These are phyloP conservation scores for Bos indicus DNA, from an alignment of 2,113 vertebrate species.

Conservation along the genomic window DNA sequence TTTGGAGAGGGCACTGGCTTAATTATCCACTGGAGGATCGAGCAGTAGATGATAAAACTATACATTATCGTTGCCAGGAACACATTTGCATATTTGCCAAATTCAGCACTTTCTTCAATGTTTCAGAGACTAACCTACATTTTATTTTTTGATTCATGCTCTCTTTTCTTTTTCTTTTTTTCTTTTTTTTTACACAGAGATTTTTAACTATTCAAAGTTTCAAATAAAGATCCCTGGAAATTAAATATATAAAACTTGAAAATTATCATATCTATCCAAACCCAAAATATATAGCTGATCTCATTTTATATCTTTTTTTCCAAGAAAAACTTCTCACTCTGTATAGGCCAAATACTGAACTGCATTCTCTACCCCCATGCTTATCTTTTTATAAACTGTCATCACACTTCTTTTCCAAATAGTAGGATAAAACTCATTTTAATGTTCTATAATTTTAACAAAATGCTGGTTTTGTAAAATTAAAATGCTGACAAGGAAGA, in stretches of 20 bases:
- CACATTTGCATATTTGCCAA: not conserved
- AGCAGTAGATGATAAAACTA: not conserved
- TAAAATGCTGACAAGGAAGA: not conserved
- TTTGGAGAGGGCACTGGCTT: not conserved
- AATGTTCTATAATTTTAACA: not conserved
- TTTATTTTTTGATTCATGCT: not conserved
- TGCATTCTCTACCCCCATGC: not conserved
- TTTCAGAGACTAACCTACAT: not conserved
- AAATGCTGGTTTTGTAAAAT: not conserved
- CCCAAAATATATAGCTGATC: not conserved
- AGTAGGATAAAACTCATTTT: not conserved
- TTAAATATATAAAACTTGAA: not conserved
- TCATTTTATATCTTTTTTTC: not conserved
- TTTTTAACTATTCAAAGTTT: not conserved
- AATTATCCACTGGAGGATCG: slow-evolving; percentile 25
- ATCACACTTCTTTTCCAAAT: not conserved
- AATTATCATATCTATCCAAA: not conserved
- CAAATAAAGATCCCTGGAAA: not conserved
- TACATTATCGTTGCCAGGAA: not conserved
- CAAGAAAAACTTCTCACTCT: not conserved
- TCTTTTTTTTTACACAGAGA: not conserved
- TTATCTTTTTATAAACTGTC: not conserved
- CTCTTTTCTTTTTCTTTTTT: not conserved
- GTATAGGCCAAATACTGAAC: not conserved
- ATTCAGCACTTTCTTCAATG: not conserved